phyloP scores from a whole-genome alignment of 2,113 vertebrate species.

The Aldabrachelys gigantea region DNA sequence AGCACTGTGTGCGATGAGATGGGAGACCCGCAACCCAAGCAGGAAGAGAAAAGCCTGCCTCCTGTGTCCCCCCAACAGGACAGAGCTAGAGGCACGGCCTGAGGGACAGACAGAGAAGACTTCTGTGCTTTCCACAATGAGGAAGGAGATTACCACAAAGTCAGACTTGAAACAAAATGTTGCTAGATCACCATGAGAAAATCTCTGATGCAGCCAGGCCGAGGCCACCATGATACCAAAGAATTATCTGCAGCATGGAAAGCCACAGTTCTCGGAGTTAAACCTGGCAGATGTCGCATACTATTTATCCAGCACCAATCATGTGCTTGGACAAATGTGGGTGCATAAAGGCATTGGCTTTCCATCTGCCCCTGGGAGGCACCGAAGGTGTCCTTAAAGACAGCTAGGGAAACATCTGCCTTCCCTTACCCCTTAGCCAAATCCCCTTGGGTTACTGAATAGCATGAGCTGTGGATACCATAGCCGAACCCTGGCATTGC shows the following conservation, averaged over 20 bases:
- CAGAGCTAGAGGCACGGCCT: not conserved
- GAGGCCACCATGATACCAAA: not conserved
- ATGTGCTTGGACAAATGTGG: not conserved
- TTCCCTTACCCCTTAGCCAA: not conserved
- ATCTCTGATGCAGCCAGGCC: not conserved
- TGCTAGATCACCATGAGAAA: not conserved
- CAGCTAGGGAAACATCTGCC: not conserved
- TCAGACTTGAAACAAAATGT: not conserved
- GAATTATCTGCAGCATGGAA: not conserved
- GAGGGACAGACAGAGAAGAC: not conserved
- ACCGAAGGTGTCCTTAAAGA: not conserved
- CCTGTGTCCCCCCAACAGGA: not conserved
- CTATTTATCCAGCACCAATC: not conserved
- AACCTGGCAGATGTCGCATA: not conserved
- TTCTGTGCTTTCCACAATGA: not conserved
- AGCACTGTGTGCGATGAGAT: not conserved
- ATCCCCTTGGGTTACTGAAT: not conserved
- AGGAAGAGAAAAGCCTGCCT: not conserved
- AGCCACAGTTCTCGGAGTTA: not conserved
- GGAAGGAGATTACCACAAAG: not conserved
- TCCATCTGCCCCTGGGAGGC: not conserved
- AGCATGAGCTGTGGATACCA: not conserved
- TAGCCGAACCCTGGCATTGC: not conserved
- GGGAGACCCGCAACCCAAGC: not conserved
- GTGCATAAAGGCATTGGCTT: not conserved